These are phyloP conservation scores for Chiroxiphia lanceolata DNA, from an alignment of 2,797 vertebrate genomes.

Conservation along the genomic window DNA sequence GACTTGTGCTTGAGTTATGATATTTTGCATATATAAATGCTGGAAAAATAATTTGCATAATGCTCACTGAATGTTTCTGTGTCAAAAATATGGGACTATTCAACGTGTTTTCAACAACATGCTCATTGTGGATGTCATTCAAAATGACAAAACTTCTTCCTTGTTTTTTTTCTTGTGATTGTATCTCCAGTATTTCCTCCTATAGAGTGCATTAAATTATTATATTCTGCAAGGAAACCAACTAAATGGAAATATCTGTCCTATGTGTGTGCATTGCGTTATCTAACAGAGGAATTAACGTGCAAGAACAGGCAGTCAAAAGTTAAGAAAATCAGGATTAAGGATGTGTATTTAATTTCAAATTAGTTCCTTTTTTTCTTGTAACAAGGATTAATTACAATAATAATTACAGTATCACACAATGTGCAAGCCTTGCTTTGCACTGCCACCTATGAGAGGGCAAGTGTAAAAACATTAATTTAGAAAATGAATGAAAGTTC, in stretches of 20 bases:
- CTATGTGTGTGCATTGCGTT: accelerated
- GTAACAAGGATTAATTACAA: neutral
- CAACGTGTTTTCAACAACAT: neutral
- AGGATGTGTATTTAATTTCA: neutral
- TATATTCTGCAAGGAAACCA: neutral
- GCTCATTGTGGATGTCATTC: neutral
- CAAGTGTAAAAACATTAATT: neutral
- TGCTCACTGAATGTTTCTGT: neutral
- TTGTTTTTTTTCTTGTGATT: neutral
- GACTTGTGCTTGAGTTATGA: neutral
- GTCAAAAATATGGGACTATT: neutral
- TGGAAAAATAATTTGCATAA: neutral
- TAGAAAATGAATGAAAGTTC: neutral
- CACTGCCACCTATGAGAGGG: neutral
- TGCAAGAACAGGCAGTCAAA: neutral
- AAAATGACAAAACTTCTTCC: neutral
- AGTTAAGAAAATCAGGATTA: neutral
- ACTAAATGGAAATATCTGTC: neutral
- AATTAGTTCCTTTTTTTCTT: neutral
- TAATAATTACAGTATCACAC: neutral
- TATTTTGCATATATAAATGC: neutral
- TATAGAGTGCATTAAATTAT: neutral
- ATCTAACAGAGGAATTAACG: neutral
- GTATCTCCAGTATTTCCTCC: neutral
- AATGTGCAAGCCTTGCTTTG: neutral